Percentiles rank a stretch among this genome's conserved stretches.
These are phyloP conservation scores for Myripristis jacobus DNA, from an alignment of 2,797 vertebrate species.

Conservation along the genomic window DNA sequence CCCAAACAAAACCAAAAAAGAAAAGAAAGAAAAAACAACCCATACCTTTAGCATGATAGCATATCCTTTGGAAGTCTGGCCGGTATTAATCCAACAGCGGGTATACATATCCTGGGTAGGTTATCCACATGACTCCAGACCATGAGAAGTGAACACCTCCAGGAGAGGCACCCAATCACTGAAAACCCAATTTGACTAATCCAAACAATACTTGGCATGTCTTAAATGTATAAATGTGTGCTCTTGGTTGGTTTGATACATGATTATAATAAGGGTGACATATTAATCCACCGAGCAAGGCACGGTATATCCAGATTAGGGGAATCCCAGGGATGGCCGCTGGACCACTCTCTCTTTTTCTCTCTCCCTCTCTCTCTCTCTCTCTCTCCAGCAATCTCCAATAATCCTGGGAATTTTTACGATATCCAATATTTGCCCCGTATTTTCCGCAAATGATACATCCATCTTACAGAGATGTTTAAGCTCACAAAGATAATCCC, in stretches of 20 bases:
- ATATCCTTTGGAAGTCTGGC: slow-evolving; percentile 78
- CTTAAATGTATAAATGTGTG: slow-evolving; percentile 72
- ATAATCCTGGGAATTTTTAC: slow-evolving; percentile 84
- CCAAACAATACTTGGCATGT: slow-evolving; percentile 77
- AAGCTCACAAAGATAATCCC: slow-evolving; percentile 73
- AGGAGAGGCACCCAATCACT: slow-evolving; percentile 55
- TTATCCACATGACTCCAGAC: slow-evolving; percentile 83
- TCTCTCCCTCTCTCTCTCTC: slow-evolving; percentile 49
- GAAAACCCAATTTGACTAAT: slow-evolving; percentile 79
- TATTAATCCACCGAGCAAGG: slow-evolving; percentile 84
- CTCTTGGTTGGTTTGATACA: slow-evolving; percentile 75
- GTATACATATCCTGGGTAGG: slow-evolving; percentile 81
- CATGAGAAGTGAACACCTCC: slow-evolving; percentile 67
- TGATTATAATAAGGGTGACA: slow-evolving; percentile 73
- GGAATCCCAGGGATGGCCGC: slow-evolving; percentile 81
- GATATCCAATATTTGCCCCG: slow-evolving; percentile 84
- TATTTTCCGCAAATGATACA: slow-evolving; percentile 79
- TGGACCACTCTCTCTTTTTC: slow-evolving; percentile 76
- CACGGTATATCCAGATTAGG: slow-evolving; percentile 84
- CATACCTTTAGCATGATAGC: slow-evolving; percentile 77
- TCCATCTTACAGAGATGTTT: slow-evolving; percentile 78
- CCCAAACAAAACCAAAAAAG: slow-evolving; percentile 76
- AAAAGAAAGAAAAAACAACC: slow-evolving; percentile 53
- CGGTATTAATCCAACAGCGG: slow-evolving; percentile 82
- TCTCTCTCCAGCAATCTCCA: slow-evolving; percentile 78